A percentile compares a stretch with the other conserved stretches of the same genome.
phyloP scores from a whole-genome alignment of 2,888 invertebrate species.

The Brassicogethes aeneus region DNA sequence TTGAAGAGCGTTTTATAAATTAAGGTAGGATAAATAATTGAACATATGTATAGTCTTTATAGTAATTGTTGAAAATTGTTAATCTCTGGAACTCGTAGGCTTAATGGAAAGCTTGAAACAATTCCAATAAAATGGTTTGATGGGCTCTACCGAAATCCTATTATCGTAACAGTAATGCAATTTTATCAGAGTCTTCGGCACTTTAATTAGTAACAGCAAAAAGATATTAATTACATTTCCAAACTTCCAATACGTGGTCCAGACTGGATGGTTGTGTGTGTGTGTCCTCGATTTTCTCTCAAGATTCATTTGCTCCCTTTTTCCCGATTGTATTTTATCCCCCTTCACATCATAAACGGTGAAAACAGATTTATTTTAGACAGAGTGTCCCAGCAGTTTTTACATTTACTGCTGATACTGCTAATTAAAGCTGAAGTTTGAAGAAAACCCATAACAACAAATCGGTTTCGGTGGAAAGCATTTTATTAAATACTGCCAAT shows the following conservation, averaged over 20 bases:
- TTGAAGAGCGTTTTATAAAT: no score
- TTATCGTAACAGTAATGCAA: slow-evolving; percentile 24
- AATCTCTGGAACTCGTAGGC: slow-evolving; percentile 1
- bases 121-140: slow-evolving; percentile 26
- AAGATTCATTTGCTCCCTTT: not conserved
- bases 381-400: no score
- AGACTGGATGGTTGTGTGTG: not conserved
- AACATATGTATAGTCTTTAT: no score
- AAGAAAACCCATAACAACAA: no score
- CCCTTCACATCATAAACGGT: slow-evolving; percentile 1
- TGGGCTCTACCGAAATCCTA: slow-evolving; percentile 24
- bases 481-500: no score
- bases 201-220: slow-evolving; percentile 23
- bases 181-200: slow-evolving; percentile 23
- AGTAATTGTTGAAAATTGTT: not conserved
- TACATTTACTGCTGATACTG: no score
- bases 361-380: no score
- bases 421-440: no score
- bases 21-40: no score
- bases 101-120: slow-evolving; percentile 16
- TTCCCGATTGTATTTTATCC: not conserved
- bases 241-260: slow-evolving; percentile 20
- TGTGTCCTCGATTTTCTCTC: no score
- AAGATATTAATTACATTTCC: slow-evolving; percentile 26
- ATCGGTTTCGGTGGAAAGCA: no score